Base-by-base conservation (phyloP, 2,888 invertebrate genomes). In the Cyclophora punctaria region DNA sequence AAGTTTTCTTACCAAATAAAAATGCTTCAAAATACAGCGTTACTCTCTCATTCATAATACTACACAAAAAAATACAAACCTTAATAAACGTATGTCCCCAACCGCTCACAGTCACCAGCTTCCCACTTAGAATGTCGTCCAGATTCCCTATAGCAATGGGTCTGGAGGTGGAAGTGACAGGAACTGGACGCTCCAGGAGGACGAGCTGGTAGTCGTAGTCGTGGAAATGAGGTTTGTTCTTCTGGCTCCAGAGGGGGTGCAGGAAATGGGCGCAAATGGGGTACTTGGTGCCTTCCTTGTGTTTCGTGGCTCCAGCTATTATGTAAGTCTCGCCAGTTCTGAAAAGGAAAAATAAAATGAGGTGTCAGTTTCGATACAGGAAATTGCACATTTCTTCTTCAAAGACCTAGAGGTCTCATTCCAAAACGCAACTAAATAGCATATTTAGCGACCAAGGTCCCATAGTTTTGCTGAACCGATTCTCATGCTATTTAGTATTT, bases 191-290 rank as follows among this genome's bases (percentile, higher is more conserved):
- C 62, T 84, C 80, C 49, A 88, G 59, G 5, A 85, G 58, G 0
- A 86, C 57, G 40, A 88, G 70, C 64, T 86, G 87, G 63, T 78
- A 88, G 48, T 88, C 87, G 45, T 54, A 85, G 66, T 87, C 86
- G 44, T 85, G 82, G 34, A 55, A 58, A 47, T 82, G 77, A 0
- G 54, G 43, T 2, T 67, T 64, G 3, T 49, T 3, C 0, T 65
- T 58, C 3, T 52, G 45, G 51, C 72, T 65, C 83, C 83, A 80
- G 2, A 63, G 5, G 0, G 88, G 80, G 48, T 89, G 79, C n/a
- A 75, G 53, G 65, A 82, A 80, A 58, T 86, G 83, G 0, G 81
- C 79, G 48, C 87, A 88, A 52, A 87, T 68, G 2, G 37, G 58
- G 56, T 79, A 82, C 1, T 59, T 65, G 0, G 46, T 52, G 0